These are phyloP conservation scores for Zaprionus lineosus DNA, from an alignment of 2,888 invertebrate genomes.

Conservation along the genomic window DNA sequence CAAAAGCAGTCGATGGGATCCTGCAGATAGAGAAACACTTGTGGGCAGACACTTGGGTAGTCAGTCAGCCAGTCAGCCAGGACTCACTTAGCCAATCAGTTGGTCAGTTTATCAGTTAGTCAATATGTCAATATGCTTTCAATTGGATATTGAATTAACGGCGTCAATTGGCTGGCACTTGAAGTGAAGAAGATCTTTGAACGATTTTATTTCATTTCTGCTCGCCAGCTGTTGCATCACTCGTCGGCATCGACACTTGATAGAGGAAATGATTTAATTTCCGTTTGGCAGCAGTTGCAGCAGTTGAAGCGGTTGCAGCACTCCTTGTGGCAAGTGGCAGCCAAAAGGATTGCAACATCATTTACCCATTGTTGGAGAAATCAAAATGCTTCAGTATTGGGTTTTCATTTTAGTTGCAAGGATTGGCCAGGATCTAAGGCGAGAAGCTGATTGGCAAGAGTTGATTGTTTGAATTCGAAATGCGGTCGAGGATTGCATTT, in stretches of 20 bases:
- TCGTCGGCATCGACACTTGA: constrained; percentile 49
- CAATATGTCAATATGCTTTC: constrained; percentile 27
- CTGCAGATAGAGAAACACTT: background rate
- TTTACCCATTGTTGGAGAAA: constrained; percentile 12
- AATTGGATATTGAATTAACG: constrained; percentile 41
- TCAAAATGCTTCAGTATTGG: constrained; percentile 28
- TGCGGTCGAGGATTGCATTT: constrained; percentile 12
- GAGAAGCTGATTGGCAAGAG: constrained; percentile 18
- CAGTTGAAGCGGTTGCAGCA: background rate
- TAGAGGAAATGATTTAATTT: constrained; percentile 73
- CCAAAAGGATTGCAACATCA: constrained; percentile 34
- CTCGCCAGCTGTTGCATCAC: constrained; percentile 63
- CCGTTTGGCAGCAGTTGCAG: constrained; percentile 36
- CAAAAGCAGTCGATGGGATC: background rate
- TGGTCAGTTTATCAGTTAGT: constrained; percentile 3
- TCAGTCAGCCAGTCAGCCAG: background rate
- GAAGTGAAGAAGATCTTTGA: constrained; percentile 24
- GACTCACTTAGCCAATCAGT: no score
- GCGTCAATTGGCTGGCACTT: constrained; percentile 23
- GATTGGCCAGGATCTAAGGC: constrained; percentile 12
- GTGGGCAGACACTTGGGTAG: background rate
- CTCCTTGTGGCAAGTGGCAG: constrained; percentile 24
- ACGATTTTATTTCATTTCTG: constrained; percentile 45
- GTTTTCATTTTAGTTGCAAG: constrained; percentile 21
- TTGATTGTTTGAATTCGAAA: constrained; percentile 21